These are phyloP conservation scores for Cryptotis parvus DNA, from an alignment of 2,113 vertebrate species.

Conservation along the genomic window DNA sequence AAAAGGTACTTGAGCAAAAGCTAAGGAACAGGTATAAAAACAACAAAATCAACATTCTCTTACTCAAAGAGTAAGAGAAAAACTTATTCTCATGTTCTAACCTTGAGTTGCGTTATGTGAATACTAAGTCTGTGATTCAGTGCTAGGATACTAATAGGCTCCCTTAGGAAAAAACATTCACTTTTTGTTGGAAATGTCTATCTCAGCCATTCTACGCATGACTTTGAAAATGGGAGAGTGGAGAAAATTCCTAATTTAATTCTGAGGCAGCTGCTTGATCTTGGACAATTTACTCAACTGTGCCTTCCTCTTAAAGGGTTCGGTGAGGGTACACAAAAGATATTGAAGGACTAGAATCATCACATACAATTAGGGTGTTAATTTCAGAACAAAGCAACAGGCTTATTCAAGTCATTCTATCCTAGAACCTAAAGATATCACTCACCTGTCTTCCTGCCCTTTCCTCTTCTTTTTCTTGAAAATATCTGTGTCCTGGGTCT, in stretches of 20 bases:
- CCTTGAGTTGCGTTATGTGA: rapidly evolving
- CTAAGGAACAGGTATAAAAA: not conserved
- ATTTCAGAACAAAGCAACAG: not conserved
- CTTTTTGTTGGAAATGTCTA: not conserved
- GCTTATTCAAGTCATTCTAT: not conserved
- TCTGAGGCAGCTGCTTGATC: not conserved
- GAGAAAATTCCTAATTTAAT: not conserved
- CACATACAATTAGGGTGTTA: rapidly evolving
- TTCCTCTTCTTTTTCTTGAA: slow-evolving; percentile 89
- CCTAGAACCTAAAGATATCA: rapidly evolving
- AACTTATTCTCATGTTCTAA: too few relatives aligned
- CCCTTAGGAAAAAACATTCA: too few relatives aligned
- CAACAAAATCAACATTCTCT: not conserved
- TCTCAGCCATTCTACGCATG: not conserved
- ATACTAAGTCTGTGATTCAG: too few relatives aligned
- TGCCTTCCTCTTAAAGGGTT: too few relatives aligned
- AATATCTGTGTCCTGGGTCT: slow-evolving; percentile 85
- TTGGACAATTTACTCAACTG: not conserved
- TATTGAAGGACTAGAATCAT: rapidly evolving
- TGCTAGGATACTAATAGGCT: not conserved
- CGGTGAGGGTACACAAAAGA: not conserved
- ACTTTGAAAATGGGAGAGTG: not conserved
- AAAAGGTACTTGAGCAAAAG: not conserved
- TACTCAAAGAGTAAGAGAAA: too few relatives aligned
- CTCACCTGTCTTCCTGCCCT: slow-evolving; percentile 88